Evolutionary conservation across 2,888 invertebrate genomes (phyloP), one percentile per base, ranked within the genome.

Genomic region (Cephus nigrinus): DNA sequence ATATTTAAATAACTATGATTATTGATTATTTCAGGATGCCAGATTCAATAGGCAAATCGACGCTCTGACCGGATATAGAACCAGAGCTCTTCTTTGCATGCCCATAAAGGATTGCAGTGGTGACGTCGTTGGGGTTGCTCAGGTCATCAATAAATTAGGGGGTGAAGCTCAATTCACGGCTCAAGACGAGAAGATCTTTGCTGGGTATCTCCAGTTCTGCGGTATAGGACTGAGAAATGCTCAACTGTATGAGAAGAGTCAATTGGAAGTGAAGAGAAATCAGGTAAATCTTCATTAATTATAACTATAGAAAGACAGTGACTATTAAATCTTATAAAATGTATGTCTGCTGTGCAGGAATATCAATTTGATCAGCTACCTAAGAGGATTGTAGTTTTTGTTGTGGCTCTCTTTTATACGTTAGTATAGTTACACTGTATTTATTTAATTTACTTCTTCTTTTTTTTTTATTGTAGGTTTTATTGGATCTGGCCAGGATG

Each of bases 71-170:
- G 98, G 98, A 74, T 98, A 98, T 93, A 95, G 96, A 91, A 98
- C 98, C 77, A 95, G 96, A 92, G 97, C 97, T 77, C 94, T 98
- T 84, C 94, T 98, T 80, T 98, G 98, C 92, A 98, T 98, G 98
- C 98, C 98, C 77, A 98, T 98, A 91, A 97, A 97, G 92, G 98
- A 98, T 92, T 96, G 96, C 90, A 96, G 96, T 88, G 98, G 97
- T 68, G 98, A 98, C 92, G 97, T 99, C 86, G 96, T 99, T 86
- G 99, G 99, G 33, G 98, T 99, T 78, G 99, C 98, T 77, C 98
- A 99, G 94, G 97, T 97, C 88, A 97, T 97, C 92, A 97, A 97
- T 93, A 97, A 97, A 93, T 86, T 90, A 36, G 95, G 96, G 86
- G 96, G 95, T 90, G 96, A 97, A 88, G 94, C 95, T 80, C 95